Evolutionary conservation across 2,888 invertebrate genomes (phyloP).

Genomic region (Brachyptera putata): DNA sequence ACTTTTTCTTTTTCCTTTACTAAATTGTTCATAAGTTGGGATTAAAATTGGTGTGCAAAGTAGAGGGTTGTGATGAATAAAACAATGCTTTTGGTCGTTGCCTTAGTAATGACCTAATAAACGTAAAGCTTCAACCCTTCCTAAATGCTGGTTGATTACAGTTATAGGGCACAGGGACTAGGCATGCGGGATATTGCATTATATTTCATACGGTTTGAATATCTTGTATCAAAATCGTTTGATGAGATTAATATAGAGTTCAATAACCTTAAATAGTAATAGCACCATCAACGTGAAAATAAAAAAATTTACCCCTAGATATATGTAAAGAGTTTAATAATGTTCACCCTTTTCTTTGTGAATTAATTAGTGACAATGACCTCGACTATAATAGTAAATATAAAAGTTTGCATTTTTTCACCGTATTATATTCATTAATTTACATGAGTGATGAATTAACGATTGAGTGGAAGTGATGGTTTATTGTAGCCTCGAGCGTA

Average conservation of each 20-base stretch:
- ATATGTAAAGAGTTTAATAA: not conserved
- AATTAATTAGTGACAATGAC: not conserved
- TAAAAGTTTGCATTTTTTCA: not conserved
- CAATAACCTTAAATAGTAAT: not conserved
- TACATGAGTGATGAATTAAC: too few species aligned
- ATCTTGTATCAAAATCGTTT: constrained; percentile 15
- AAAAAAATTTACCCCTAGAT: not conserved
- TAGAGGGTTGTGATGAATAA: not conserved
- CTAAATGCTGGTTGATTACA: constrained; percentile 14
- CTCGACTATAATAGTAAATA: not conserved
- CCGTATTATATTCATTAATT: not conserved
- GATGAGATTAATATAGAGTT: constrained; percentile 16
- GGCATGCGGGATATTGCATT: constrained; percentile 18
- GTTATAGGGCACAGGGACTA: not conserved
- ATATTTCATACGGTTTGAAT: constrained; percentile 13
- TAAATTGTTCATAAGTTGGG: constrained; percentile 1
- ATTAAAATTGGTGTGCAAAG: not conserved
- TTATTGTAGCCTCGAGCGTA: too few species aligned
- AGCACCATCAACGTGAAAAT: not conserved
- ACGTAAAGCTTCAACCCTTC: constrained; percentile 11
- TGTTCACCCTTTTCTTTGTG: not conserved
- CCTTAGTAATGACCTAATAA: constrained; percentile 15
- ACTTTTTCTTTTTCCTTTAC: not conserved
- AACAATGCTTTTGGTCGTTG: constrained; percentile 15
- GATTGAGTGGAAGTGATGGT: too few species aligned